Evolutionary conservation across 2,113 vertebrate genomes (phyloP).

Genomic region (Hucho hucho): DNA sequence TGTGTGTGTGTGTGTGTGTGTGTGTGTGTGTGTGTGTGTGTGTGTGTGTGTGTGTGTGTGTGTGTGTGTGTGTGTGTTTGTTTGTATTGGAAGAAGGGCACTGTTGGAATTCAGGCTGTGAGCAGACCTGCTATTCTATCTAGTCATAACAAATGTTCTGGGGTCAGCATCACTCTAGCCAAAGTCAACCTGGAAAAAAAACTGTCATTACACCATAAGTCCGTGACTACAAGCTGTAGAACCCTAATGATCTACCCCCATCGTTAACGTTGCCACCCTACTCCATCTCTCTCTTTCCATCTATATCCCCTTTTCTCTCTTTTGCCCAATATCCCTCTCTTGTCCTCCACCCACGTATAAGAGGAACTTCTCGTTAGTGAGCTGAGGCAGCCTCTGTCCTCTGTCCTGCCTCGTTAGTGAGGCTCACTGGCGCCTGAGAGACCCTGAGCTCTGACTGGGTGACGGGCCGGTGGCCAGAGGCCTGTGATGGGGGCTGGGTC

Average conservation of each 20-base stretch:
- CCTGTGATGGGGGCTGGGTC: slow-evolving; percentile 52
- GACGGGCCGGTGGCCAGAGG: slow-evolving; percentile 36
- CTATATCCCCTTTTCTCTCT: not conserved
- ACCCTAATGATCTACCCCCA: not conserved
- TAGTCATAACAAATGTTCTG: slow-evolving; percentile 48
- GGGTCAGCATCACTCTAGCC: slow-evolving; percentile 15
- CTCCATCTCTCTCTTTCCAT: not conserved
- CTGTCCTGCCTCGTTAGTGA: slow-evolving; percentile 24
- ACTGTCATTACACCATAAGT: not conserved
- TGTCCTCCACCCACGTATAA: not conserved
- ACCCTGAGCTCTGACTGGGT: slow-evolving; percentile 23
- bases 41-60: slow-evolving; percentile 44
- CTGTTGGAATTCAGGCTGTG: slow-evolving; percentile 40
- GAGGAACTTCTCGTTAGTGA: slow-evolving; percentile 17
- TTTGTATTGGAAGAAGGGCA: slow-evolving; percentile 34
- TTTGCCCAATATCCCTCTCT: not conserved
- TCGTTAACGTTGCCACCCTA: not conserved
- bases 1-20: slow-evolving; percentile 29
- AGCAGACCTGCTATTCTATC: slow-evolving; percentile 50
- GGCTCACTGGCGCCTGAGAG: slow-evolving; percentile 12
- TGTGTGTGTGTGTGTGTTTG: slow-evolving; percentile 30
- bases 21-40: slow-evolving; percentile 44
- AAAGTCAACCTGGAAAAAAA: slow-evolving; percentile 39
- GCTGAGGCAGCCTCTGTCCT: slow-evolving; percentile 1
- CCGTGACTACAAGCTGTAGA: not conserved